Evolutionary conservation across 2,888 invertebrate genomes (phyloP).

Genomic region (Yponomeuta cagnagella): DNA sequence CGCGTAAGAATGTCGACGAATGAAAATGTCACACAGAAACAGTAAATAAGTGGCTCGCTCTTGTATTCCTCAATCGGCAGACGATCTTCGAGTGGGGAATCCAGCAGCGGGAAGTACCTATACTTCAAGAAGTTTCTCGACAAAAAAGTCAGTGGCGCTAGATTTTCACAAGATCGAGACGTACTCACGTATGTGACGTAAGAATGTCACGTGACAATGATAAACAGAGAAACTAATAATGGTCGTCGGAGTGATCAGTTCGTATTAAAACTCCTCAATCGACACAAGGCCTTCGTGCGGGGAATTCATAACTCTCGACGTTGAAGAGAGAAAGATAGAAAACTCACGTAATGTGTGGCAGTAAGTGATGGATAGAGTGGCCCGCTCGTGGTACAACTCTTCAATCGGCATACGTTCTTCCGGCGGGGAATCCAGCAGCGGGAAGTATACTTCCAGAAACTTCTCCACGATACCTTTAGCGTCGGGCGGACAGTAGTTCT

Average conservation of each 20-base stretch:
- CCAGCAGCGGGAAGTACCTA: slow-evolving; percentile 80
- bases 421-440: slow-evolving; percentile 72
- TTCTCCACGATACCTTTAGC: slow-evolving; percentile 71
- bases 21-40: no score
- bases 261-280: no score
- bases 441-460: slow-evolving; percentile 80
- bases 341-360: slow-evolving; percentile 45
- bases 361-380: slow-evolving; percentile 77
- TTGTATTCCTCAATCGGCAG: slow-evolving; percentile 62
- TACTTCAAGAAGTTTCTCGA: slow-evolving; percentile 73
- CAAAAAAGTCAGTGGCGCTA: slow-evolving; percentile 54
- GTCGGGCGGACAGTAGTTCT: slow-evolving; percentile 70
- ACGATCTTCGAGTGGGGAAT: slow-evolving; percentile 68
- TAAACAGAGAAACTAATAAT: no score
- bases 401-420: slow-evolving; percentile 70
- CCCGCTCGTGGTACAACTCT: slow-evolving; percentile 78
- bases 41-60: slow-evolving; percentile 65
- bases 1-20: no score
- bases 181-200: no score
- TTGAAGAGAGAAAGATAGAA: no score
- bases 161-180: no score
- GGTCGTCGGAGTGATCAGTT: no score
- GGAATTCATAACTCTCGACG: no score
- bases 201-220: no score
- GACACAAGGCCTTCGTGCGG: no score